These are phyloP conservation scores for Dendrocopos noguchii DNA, from an alignment of 2,113 vertebrate genomes.

Conservation along the genomic window DNA sequence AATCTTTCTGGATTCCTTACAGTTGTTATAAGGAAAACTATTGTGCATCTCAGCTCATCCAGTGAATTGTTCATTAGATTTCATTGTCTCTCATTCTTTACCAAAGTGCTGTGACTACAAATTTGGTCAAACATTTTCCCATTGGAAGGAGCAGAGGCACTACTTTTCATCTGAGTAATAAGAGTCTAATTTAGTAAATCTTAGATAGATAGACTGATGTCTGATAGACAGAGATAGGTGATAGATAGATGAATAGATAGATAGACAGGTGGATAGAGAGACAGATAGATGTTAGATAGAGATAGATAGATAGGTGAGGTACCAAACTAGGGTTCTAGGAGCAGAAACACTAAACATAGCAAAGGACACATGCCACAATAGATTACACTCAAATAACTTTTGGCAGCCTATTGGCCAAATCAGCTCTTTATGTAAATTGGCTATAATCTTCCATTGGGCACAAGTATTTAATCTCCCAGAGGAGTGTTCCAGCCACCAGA, in stretches of 20 bases:
- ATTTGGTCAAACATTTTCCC: constrained; percentile 5
- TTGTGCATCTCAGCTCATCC: background rate
- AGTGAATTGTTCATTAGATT: constrained; percentile 35
- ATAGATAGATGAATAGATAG: too few relatives aligned
- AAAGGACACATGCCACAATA: background rate
- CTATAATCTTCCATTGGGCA: background rate
- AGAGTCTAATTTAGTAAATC: background rate
- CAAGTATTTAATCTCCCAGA: background rate
- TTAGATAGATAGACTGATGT: background rate
- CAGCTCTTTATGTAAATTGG: background rate
- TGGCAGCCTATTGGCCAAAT: background rate
- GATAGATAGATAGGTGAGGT: too few relatives aligned
- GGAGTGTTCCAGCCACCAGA: background rate
- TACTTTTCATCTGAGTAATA: background rate
- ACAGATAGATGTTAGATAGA: too few relatives aligned
- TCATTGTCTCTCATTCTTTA: constrained; percentile 3
- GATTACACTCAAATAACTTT: background rate
- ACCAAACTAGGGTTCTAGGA: background rate
- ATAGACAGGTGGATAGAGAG: too few relatives aligned
- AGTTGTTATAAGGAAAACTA: background rate
- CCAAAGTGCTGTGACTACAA: background rate
- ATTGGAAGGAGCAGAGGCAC: background rate
- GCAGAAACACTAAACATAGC: background rate
- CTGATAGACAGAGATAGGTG: too few relatives aligned
- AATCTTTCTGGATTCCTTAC: background rate